Evolutionary conservation across 1,140 invertebrate species (phyloP).

Genomic region (Tetramorium parvispinum): DNA sequence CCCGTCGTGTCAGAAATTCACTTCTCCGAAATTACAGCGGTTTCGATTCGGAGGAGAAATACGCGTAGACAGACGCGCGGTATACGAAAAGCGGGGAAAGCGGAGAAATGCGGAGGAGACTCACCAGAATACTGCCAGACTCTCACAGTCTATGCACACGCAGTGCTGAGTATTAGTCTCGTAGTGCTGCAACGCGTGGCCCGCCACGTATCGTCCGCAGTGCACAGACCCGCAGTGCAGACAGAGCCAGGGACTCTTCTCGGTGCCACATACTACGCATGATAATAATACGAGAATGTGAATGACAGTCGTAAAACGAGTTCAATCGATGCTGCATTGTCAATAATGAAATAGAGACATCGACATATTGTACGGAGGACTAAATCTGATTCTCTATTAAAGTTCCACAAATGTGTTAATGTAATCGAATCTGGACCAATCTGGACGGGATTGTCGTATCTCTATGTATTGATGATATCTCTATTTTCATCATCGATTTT

Average conservation of each 20-base stretch:
- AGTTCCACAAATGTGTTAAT: not conserved
- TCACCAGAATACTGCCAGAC: slow-evolving; percentile 91
- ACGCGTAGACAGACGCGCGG: not conserved
- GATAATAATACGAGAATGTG: slow-evolving; percentile 45
- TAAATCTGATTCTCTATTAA: not conserved
- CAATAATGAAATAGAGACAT: not conserved
- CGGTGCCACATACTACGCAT: slow-evolving; percentile 88
- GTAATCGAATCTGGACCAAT: not conserved
- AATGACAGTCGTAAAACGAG: slow-evolving; percentile 9
- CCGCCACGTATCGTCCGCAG: slow-evolving; percentile 92
- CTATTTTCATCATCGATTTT: not conserved
- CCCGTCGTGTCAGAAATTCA: not conserved
- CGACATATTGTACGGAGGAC: no score
- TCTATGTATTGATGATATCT: not conserved
- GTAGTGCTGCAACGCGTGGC: slow-evolving; percentile 91
- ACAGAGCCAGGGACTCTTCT: slow-evolving; percentile 92
- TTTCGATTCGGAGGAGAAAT: not conserved
- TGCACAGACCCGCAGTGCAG: slow-evolving; percentile 90
- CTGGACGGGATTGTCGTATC: no score
- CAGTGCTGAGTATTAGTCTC: slow-evolving; percentile 88
- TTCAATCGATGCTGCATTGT: not conserved
- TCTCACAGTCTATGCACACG: slow-evolving; percentile 92
- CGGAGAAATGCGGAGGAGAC: slow-evolving; percentile 64
- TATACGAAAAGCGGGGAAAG: slow-evolving; percentile 44
- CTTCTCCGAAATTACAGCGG: slow-evolving; percentile 12